A percentile compares a stretch with the other conserved stretches of the same genome.
Evolutionary conservation across 2,113 vertebrate genomes (phyloP).

Genomic region (Charadrius vociferus): DNA sequence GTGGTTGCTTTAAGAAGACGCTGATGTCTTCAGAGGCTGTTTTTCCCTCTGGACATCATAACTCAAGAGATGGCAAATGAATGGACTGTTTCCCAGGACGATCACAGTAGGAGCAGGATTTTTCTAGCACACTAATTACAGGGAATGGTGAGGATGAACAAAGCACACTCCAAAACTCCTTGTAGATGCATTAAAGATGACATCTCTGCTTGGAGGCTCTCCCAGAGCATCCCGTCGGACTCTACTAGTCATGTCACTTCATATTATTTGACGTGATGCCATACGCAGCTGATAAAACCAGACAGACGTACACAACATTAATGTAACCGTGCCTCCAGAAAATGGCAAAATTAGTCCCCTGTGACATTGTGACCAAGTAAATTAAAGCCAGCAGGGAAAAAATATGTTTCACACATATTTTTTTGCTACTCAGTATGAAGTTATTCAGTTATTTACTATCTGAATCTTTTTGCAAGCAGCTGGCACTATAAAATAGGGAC

Average conservation of each 20-base stretch:
- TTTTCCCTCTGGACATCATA: neutral
- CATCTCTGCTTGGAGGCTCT: constrained; percentile 9
- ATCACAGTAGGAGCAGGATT: neutral
- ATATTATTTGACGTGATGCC: neutral
- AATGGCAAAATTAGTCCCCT: constrained; percentile 41
- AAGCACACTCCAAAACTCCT: neutral
- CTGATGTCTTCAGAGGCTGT: neutral
- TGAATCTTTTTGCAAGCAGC: neutral
- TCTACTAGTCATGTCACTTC: constrained; percentile 13
- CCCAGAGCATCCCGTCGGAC: neutral
- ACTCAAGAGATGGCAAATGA: neutral
- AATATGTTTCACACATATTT: neutral
- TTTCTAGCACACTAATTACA: neutral
- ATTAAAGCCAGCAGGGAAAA: neutral
- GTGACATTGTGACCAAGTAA: constrained; percentile 32
- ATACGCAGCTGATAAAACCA: neutral
- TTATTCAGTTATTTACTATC: neutral
- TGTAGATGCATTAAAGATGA: constrained; percentile 41
- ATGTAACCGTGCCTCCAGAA: constrained; percentile 19
- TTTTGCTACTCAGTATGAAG: neutral
- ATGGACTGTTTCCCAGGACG: neutral
- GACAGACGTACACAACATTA: constrained; percentile 20
- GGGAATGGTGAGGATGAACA: neutral
- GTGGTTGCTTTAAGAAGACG: neutral
- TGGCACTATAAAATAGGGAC: neutral